A percentile compares a stretch with the other conserved stretches of the same genome.
These are phyloP conservation scores for Merluccius polli DNA, from an alignment of 2,797 vertebrate genomes.

Conservation along the genomic window DNA sequence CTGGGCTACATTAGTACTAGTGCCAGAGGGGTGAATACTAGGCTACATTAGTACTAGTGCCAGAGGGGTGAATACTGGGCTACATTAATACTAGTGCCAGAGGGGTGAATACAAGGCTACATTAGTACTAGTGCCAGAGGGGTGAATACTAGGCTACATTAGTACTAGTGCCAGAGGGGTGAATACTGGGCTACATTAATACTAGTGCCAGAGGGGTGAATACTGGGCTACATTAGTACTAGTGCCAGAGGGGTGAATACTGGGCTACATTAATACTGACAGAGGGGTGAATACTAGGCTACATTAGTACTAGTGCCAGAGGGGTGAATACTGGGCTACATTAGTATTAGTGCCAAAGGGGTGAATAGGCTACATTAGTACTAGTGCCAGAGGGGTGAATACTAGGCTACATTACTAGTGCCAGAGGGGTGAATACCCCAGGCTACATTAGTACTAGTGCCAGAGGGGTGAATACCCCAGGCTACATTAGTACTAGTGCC, in stretches of 20 bases:
- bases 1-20: background rate
- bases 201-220: constrained; percentile 5
- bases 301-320: background rate
- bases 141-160: too few species aligned
- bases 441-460: background rate
- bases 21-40: constrained; percentile 5
- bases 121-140: constrained; percentile 2
- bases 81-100: background rate
- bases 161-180: constrained; percentile 4
- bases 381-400: constrained; percentile 6
- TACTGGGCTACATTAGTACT: background rate
- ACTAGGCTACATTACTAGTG: background rate
- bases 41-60: background rate
- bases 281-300: background rate
- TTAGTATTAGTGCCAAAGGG: constrained; percentile 1
- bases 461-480: background rate
- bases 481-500: background rate
- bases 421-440: background rate
- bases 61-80: background rate
- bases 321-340: background rate
- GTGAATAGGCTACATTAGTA: too few species aligned
- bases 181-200: too few species aligned
- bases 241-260: constrained; percentile 4
- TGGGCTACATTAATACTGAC: background rate
- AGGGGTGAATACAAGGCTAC: background rate